Evolutionary conservation across 2,797 vertebrate species (phyloP).

Genomic region (Leontopithecus rosalia): DNA sequence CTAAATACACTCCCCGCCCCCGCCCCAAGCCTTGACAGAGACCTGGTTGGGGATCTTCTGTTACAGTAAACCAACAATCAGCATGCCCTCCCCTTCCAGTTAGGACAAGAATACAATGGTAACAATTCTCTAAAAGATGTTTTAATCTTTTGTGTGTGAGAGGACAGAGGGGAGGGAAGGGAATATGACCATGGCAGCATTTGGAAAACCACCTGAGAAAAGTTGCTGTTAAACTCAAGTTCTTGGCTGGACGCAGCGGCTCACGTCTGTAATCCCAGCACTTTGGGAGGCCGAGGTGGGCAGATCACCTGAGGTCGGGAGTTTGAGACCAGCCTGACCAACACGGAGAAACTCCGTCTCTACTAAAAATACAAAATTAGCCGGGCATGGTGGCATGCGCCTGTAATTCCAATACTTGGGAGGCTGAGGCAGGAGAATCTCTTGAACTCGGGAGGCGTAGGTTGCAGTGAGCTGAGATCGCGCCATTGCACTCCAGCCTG

Average conservation of each 20-base stretch:
- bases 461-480: too few relatives aligned
- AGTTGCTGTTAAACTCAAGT: not conserved
- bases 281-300: too few relatives aligned
- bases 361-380: too few relatives aligned
- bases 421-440: too few relatives aligned
- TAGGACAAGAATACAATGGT: not conserved
- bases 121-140: not conserved
- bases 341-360: too few relatives aligned
- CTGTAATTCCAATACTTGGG: too few relatives aligned
- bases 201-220: not conserved
- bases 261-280: too few relatives aligned
- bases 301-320: too few relatives aligned
- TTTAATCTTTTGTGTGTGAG: not conserved
- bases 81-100: not conserved
- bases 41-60: not conserved
- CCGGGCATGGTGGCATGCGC: too few relatives aligned
- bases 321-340: too few relatives aligned
- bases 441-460: too few relatives aligned
- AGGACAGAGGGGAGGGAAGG: not conserved
- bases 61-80: not conserved
- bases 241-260: not conserved
- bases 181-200: not conserved
- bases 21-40: not conserved
- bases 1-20: not conserved
- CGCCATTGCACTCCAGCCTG: too few relatives aligned